These are phyloP conservation scores for Callorhinus ursinus DNA, from an alignment of 2,113 vertebrate genomes.

Conservation along the genomic window DNA sequence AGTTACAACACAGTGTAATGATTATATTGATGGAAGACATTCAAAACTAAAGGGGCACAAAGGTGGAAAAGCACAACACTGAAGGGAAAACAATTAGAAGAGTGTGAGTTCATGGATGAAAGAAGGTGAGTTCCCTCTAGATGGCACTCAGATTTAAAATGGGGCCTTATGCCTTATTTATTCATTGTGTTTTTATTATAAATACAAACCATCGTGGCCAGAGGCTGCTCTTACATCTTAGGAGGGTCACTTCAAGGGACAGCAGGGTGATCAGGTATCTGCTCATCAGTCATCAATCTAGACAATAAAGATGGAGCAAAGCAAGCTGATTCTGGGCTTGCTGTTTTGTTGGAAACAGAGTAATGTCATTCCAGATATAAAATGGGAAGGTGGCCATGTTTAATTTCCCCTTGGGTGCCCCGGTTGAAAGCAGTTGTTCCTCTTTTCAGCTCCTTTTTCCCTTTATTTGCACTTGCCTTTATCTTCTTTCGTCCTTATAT, in stretches of 20 bases:
- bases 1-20: not conserved
- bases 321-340: not conserved
- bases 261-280: not conserved
- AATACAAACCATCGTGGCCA: not conserved
- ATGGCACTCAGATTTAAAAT: not conserved
- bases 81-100: not conserved
- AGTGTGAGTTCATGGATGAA: not conserved
- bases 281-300: not conserved
- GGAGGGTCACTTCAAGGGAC: not conserved
- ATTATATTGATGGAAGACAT: not conserved
- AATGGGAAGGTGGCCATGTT: not conserved
- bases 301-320: not conserved
- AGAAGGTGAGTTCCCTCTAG: not conserved
- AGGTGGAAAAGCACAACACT: not conserved
- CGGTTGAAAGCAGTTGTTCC: not conserved
- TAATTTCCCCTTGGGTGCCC: not conserved
- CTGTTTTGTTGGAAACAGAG: not conserved
- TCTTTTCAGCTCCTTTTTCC: not conserved
- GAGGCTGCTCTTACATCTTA: not conserved
- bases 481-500: not conserved
- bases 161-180: not conserved
- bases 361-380: not conserved
- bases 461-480: not conserved
- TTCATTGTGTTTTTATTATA: not conserved
- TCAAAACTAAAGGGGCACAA: not conserved